Conservation (phyloP, 2,888 invertebrate genomes). For the Rhagonycha fulva region DNA sequence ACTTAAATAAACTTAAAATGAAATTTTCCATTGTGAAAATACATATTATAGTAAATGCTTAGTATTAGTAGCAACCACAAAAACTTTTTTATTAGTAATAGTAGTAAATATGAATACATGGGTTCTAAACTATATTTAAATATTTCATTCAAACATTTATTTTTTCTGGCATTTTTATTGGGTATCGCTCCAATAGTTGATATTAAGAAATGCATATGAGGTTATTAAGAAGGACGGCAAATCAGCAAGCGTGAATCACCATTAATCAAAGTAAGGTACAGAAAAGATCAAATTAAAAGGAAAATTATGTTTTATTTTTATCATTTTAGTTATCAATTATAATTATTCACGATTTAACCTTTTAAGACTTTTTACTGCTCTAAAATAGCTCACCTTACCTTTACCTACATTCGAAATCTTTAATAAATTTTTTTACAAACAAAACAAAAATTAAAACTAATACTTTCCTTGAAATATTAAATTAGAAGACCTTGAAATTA, state of each 20-base stretch:
- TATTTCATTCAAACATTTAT: not conserved
- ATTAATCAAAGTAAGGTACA: not conserved
- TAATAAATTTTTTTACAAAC: not conserved
- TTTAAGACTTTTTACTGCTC: not conserved
- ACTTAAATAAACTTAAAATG: not conserved
- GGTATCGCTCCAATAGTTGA: not conserved
- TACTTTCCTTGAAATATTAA: slow-evolving; percentile 1
- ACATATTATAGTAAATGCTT: not conserved
- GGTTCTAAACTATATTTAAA: not conserved
- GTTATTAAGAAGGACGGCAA: slow-evolving; percentile 9
- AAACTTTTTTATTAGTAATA: not conserved
- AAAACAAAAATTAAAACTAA: not conserved
- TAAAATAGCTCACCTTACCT: slow-evolving; percentile 3
- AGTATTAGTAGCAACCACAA: not conserved
- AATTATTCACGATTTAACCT: not conserved
- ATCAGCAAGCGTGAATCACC: not conserved
- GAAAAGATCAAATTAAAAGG: not conserved
- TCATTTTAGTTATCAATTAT: not conserved
- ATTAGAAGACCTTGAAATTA: not conserved
- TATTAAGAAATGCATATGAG: not conserved
- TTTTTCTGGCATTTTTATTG: not conserved
- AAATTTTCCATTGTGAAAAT: not conserved
- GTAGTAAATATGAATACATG: not conserved
- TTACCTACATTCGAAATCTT: slow-evolving; percentile 3
- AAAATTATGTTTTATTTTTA: not conserved